Percentiles rank a stretch among this genome's conserved stretches.
These are phyloP conservation scores for Neocloeon triangulifer DNA, from an alignment of 1,140 invertebrate genomes.

Conservation along the genomic window DNA sequence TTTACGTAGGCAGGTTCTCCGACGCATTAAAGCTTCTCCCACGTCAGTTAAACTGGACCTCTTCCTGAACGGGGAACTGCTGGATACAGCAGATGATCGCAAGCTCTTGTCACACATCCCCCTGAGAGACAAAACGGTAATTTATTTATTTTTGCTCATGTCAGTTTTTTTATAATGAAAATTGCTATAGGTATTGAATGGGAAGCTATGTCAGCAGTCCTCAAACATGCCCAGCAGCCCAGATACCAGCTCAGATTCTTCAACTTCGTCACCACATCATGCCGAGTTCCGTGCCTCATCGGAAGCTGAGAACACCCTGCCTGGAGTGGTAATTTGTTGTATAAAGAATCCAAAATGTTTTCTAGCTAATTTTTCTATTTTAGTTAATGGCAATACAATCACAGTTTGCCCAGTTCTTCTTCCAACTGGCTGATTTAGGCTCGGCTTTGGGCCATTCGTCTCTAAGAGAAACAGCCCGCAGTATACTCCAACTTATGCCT, in stretches of 20 bases:
- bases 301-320: constrained; percentile 69
- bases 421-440: constrained; percentile 75
- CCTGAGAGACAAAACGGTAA: constrained; percentile 75
- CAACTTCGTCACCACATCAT: constrained; percentile 66
- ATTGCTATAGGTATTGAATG: constrained; percentile 45
- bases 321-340: constrained; percentile 75
- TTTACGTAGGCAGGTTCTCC: constrained; percentile 49
- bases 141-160: constrained; percentile 7
- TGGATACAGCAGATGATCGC: constrained; percentile 71
- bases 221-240: constrained; percentile 67
- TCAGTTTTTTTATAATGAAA: neutral
- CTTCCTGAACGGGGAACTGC: constrained; percentile 67
- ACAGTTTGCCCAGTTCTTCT: constrained; percentile 67
- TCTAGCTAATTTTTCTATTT: constrained; percentile 1
- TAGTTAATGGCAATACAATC: constrained; percentile 35
- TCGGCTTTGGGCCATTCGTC: constrained; percentile 53
- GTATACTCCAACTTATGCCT: constrained; percentile 73
- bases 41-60: constrained; percentile 68
- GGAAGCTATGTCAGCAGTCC: constrained; percentile 59
- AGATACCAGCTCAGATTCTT: constrained; percentile 69
- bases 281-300: constrained; percentile 50
- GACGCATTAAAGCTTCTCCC: constrained; percentile 40
- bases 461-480: constrained; percentile 63
- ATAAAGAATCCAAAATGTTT: neutral
- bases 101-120: constrained; percentile 68